Evolutionary conservation across 2,113 vertebrate species (phyloP), one percentile per base, ranked within the genome.

Genomic region (Athene noctua): DNA sequence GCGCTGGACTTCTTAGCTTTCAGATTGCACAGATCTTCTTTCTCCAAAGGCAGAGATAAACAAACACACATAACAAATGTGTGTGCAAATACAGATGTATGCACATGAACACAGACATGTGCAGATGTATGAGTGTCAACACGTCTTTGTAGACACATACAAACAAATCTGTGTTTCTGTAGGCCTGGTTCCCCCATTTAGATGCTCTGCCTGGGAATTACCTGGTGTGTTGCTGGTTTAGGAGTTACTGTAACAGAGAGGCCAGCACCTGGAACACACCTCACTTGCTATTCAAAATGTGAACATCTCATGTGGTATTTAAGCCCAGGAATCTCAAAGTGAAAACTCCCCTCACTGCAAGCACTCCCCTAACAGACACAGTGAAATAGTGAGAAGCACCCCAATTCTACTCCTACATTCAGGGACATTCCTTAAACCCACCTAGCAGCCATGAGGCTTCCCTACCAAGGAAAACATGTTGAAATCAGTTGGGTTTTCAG

Each of bases 91-190:
- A 30, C 25, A 68, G 63, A 7, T 1, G 7, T 3, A 5, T 18
- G 55, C 8, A 2, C 2, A 22, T 38, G 36, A 72, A 21, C 78
- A 59, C 20, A n/a, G 19, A 13, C 3, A 6, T 11, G 21, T 5
- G 12, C 3, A 19, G 32, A 14, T 11, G 8, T 9, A 29, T 0
- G 3, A 2, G 2, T 26, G 23, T 44, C 21, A 61, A 67, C 2
- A 4, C 4, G 1, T 30, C 34, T 21, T 2, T 16, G 10, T 5
- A 59, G 6, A 34, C 71, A 44, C 9, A 6, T 5, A 57, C 29
- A 73, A 34, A 77, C 18, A 52, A 34, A 51, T 25, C 38, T 27
- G 4, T 21, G 22, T 17, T 51, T 49, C 85, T 59, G 0, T 0
- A 42, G 75, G 27, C 66, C 18, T 30, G 17, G 49, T 6, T 80